A percentile compares a stretch with the other conserved stretches of the same genome.
Conservation (phyloP, 2,888 invertebrate species). For the Cactoblastis cactorum region DNA sequence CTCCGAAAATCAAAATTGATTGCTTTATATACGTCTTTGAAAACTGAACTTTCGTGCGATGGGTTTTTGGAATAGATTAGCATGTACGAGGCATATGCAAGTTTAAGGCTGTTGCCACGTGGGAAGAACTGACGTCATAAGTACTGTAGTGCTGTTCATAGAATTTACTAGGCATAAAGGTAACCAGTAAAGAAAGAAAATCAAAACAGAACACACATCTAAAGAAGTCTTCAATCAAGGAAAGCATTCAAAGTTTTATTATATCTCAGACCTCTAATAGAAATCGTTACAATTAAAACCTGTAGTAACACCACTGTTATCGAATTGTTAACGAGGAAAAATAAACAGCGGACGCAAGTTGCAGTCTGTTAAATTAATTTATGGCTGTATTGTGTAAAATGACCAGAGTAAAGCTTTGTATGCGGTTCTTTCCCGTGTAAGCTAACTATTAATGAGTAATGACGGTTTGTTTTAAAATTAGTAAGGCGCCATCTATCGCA, state of each 20-base stretch:
- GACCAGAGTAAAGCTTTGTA: not conserved
- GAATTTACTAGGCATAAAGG: constrained; percentile 25
- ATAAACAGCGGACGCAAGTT: constrained; percentile 2
- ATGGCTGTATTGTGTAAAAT: constrained; percentile 2
- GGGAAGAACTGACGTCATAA: constrained; percentile 58
- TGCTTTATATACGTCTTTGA: constrained; percentile 18
- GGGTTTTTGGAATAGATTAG: constrained; percentile 17
- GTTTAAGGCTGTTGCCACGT: constrained; percentile 37
- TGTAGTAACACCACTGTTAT: not conserved
- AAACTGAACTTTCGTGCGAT: constrained; percentile 35
- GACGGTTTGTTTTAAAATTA: no score
- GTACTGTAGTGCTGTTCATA: constrained; percentile 28
- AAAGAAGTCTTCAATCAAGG: no score
- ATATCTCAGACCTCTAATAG: no score
- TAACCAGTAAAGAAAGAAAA: no score
- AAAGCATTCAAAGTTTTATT: no score
- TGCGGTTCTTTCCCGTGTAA: no score
- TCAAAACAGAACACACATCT: no score
- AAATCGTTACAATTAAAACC: no score
- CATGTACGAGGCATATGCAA: constrained; percentile 29
- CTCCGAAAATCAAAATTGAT: constrained; percentile 31
- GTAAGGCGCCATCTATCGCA: no score
- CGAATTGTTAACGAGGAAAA: not conserved
- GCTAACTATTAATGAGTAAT: no score
- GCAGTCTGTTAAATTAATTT: constrained; percentile 7